Percentiles rank a stretch among this genome's conserved stretches.
Evolutionary conservation across 1,140 invertebrate species (phyloP).

Genomic region (Bombus soroeensis): DNA sequence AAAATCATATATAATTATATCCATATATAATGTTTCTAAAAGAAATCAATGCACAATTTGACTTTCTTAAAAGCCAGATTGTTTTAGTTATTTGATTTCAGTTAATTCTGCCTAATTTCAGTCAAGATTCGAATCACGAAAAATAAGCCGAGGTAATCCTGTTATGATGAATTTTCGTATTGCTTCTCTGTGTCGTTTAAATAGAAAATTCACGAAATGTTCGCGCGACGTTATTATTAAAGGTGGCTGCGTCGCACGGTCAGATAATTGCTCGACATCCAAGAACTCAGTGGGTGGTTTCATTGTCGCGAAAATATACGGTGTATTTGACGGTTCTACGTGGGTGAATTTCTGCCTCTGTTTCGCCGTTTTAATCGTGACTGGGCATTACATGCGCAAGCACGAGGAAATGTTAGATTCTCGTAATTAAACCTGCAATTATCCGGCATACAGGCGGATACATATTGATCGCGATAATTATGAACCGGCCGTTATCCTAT

Average conservation of each 20-base stretch:
- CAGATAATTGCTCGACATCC: conserved; percentile 17
- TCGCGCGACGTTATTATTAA: background rate
- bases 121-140: too few relatives aligned
- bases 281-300: background rate
- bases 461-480: conserved; percentile 43
- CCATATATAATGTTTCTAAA: too few relatives aligned
- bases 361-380: background rate
- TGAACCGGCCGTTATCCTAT: background rate
- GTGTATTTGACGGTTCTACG: conserved; percentile 6
- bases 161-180: too few relatives aligned
- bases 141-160: too few relatives aligned
- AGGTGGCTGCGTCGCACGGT: background rate
- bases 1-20: too few relatives aligned
- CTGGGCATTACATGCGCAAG: background rate
- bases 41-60: too few relatives aligned
- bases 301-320: background rate
- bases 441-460: conserved; percentile 6
- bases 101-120: too few relatives aligned
- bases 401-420: background rate
- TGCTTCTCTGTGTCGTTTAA: too few relatives aligned
- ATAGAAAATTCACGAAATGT: background rate
- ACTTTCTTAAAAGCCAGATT: too few relatives aligned
- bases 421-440: conserved; percentile 56
- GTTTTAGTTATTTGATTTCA: too few relatives aligned
- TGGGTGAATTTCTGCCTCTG: background rate